These are phyloP conservation scores for Palythoa heliodiscus DNA, from an alignment of 92 coral and sea anemone genomes.

Conservation along the genomic window DNA sequence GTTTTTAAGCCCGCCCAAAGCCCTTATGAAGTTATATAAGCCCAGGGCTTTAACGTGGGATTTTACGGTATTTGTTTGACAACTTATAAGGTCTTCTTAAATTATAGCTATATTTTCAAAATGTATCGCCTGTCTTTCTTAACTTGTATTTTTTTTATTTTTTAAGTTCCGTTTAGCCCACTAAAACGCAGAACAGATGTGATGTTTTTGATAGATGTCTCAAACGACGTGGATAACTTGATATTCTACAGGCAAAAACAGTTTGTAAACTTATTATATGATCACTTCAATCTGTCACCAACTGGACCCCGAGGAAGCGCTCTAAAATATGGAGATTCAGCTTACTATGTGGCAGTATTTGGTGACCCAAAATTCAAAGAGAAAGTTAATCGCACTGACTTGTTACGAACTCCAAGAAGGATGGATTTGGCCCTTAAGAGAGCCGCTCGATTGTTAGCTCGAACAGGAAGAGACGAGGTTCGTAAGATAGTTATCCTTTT, in stretches of 20 bases:
- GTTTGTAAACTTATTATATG: constrained; percentile 20
- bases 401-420: background rate
- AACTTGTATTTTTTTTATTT: background rate
- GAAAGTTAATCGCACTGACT: background rate
- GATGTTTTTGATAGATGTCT: constrained; percentile 13
- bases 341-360: constrained; percentile 1
- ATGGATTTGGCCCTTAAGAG: background rate
- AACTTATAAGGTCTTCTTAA: too few relatives aligned
- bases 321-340: background rate
- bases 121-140: background rate
- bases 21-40: too few relatives aligned
- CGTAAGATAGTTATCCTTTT: constrained; percentile 34
- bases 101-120: background rate
- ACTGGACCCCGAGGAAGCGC: constrained; percentile 26
- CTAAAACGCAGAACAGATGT: constrained; percentile 24
- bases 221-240: background rate
- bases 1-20: too few relatives aligned
- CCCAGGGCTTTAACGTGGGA: too few relatives aligned
- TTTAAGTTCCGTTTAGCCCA: constrained; percentile 12
- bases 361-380: constrained; percentile 3
- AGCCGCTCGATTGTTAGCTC: constrained; percentile 5
- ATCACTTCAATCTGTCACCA: constrained; percentile 32
- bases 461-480: constrained; percentile 5
- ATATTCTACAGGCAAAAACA: background rate
- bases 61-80: too few relatives aligned